Conservation (phyloP, 2,888 invertebrate species). For the Serripes groenlandicus region DNA sequence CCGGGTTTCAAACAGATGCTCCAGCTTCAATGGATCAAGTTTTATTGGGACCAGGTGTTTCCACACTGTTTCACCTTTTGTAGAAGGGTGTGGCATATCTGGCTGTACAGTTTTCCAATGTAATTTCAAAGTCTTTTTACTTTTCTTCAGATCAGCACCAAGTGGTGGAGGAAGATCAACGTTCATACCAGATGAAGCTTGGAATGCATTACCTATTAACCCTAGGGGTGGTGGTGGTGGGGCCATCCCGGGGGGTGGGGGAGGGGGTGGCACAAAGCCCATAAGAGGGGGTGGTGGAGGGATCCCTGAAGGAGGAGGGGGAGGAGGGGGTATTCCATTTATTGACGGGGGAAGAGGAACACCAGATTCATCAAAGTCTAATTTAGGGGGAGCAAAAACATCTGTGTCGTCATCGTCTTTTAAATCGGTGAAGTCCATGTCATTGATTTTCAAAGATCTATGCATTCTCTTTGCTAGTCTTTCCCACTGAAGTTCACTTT, state of each 20-base stretch:
- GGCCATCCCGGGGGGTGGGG: slow-evolving; percentile 68
- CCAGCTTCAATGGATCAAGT: slow-evolving; percentile 96
- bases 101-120: slow-evolving; percentile 96
- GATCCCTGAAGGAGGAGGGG: slow-evolving; percentile 71
- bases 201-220: slow-evolving; percentile 58
- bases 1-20: slow-evolving; percentile 98
- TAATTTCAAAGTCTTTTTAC: slow-evolving; percentile 97
- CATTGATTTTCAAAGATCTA: slow-evolving; percentile 92
- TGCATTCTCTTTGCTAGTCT: slow-evolving; percentile 88
- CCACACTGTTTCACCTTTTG: slow-evolving; percentile 84
- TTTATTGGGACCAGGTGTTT: slow-evolving; percentile 89
- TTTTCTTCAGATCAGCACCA: slow-evolving; percentile 86
- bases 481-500: slow-evolving; percentile 98
- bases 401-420: slow-evolving; percentile 94
- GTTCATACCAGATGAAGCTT: slow-evolving; percentile 54
- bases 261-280: slow-evolving; percentile 68
- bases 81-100: slow-evolving; percentile 72
- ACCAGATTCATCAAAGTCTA: slow-evolving; percentile 66
- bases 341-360: slow-evolving; percentile 77
- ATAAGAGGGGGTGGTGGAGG: slow-evolving; percentile 65
- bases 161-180: slow-evolving; percentile 82
- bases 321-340: slow-evolving; percentile 63
- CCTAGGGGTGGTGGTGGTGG: slow-evolving; percentile 69
- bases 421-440: slow-evolving; percentile 98
- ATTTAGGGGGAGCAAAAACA: slow-evolving; percentile 88